These are phyloP conservation scores for Mesocricetus auratus DNA, from an alignment of 2,113 vertebrate species.

Conservation along the genomic window DNA sequence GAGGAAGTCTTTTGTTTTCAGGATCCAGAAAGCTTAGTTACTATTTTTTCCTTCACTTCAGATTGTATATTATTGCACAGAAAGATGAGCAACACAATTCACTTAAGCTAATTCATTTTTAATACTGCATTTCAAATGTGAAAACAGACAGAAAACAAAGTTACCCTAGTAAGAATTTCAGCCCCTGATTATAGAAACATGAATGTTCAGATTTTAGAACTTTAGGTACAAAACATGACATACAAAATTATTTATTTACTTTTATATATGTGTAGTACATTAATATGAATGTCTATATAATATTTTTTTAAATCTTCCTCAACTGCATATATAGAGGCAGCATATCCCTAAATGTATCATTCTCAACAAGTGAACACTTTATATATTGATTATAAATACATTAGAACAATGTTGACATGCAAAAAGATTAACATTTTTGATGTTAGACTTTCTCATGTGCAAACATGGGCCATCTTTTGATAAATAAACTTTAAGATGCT, in stretches of 20 bases:
- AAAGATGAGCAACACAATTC: conserved; percentile 60
- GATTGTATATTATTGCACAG: conserved; percentile 36
- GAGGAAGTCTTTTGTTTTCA: conserved; percentile 19
- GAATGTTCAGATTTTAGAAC: not conserved
- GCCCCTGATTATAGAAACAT: not conserved
- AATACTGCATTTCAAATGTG: conserved; percentile 51
- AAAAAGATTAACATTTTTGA: conserved; percentile 31
- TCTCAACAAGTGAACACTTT: conserved; percentile 37
- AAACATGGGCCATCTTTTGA: not conserved
- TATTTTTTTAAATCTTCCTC: not conserved
- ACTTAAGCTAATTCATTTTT: conserved; percentile 46
- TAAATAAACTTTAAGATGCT: conserved; percentile 43
- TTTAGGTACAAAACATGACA: not conserved
- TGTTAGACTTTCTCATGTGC: not conserved
- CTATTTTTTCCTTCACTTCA: conserved; percentile 57
- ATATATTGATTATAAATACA: conserved; percentile 17
- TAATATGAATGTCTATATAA: not conserved
- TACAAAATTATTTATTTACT: conserved; percentile 55
- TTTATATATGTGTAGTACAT: conserved; percentile 36
- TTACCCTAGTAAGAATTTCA: conserved; percentile 35
- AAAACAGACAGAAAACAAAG: conserved; percentile 31
- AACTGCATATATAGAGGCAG: not conserved
- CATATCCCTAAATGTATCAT: not conserved
- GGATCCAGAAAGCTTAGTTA: conserved; percentile 16
- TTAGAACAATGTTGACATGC: conserved; percentile 14